Evolutionary conservation across 2,888 invertebrate genomes (phyloP), one percentile per base, ranked within the genome.

Genomic region (Colletes collaris): DNA sequence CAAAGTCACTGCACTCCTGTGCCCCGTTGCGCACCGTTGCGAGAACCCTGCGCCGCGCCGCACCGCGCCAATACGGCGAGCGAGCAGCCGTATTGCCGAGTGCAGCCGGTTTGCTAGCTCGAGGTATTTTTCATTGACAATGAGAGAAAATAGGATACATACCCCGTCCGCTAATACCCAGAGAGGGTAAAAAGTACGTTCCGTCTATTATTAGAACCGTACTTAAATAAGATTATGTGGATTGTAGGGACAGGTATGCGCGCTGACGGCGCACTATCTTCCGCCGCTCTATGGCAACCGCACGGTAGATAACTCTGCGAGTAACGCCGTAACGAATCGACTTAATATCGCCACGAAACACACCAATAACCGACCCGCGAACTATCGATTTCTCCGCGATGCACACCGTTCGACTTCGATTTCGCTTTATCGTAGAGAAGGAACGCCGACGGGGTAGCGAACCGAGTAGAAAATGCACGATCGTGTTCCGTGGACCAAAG

Each of bases 1-100:
- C 83, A 83, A 76, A 84, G 84, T 84, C 84, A 84, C 83, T 84
- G 84, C 84, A 84, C 84, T 84, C 84, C 65, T 81, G 72, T 84
- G 84, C 78, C 84, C 84, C 83, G 83, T 81, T 80, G 79, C 65
- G 74, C 69, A 52, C 76, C 56, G 80, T 59, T 44, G 70, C 71
- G 40, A 71, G 65, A 64, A 71, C 70, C 50, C 68, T 16, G 49
- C 70, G 44, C 27, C 56, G 65, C 70, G 70, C 49, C 19, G 65
- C 56, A n/a, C 13, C 62, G 62, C 35, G 62, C 11, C 27, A 27
- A 27, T 27, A 27, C 27, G 13, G 65, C 66, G 37, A 49, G 49
- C 46, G 44, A 11, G 58, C 63, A 53, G 50, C 46, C 63, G 63
- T 52, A 71, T 27, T 46, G 8, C 44, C 44, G 44, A 7, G 44